Conservation (phyloP, 1,140 invertebrate genomes). For the Brevipalpus yothersi region DNA sequence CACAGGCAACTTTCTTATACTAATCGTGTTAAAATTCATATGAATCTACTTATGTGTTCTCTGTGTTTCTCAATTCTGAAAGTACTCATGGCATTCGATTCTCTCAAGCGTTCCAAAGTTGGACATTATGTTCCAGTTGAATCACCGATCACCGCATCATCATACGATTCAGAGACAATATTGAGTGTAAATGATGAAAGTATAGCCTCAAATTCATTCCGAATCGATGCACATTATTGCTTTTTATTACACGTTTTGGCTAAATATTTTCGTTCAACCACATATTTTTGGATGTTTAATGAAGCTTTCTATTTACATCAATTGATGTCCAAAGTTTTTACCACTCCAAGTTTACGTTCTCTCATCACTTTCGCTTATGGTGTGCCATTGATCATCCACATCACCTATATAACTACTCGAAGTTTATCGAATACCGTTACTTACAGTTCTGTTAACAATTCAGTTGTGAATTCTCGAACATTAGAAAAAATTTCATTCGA, state of each 20-base stretch:
- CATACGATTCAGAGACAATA: no score
- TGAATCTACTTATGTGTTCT: conserved; percentile 28
- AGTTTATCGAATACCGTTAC: background rate
- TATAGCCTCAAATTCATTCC: background rate
- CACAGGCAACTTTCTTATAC: conserved; percentile 14
- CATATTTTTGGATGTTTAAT: conserved; percentile 35
- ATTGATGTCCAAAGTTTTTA: conserved; percentile 8
- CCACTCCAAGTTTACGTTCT: conserved; percentile 3
- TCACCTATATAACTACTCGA: conserved; percentile 2
- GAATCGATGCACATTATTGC: background rate
- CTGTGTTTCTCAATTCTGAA: conserved; percentile 21
- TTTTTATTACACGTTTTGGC: conserved; percentile 21
- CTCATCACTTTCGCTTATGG: conserved; percentile 8
- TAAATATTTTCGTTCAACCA: conserved; percentile 27
- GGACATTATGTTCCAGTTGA: no score
- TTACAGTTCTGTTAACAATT: background rate
- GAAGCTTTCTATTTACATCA: conserved; percentile 17
- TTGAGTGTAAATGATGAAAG: no score
- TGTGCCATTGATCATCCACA: conserved; percentile 4
- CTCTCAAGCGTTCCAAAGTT: no score
- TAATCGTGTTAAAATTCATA: conserved; percentile 25
- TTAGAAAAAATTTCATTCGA: background rate
- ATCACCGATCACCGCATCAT: no score
- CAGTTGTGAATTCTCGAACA: background rate
- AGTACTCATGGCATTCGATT: no score